Conservation (phyloP, 2,113 vertebrate species). For the Copsychus sechellarum region DNA sequence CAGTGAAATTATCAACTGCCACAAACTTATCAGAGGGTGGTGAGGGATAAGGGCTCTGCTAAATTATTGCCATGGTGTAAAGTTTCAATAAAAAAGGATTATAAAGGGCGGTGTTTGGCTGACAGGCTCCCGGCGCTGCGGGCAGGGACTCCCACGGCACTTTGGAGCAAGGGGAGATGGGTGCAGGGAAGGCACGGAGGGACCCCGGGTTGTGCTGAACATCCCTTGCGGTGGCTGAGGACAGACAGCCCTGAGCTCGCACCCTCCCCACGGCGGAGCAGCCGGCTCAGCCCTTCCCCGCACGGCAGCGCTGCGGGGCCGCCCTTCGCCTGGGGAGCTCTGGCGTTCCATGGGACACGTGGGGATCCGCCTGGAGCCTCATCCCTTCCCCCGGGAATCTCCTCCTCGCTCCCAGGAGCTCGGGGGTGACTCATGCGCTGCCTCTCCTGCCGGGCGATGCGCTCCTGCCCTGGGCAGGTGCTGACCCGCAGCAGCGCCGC, state of each 20-base stretch:
- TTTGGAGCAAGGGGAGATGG: background rate
- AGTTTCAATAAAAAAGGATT: background rate
- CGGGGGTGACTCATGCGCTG: background rate
- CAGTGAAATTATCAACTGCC: background rate
- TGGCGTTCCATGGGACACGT: background rate
- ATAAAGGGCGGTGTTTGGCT: background rate
- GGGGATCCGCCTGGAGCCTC: background rate
- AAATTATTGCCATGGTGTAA: background rate
- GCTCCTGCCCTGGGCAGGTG: background rate
- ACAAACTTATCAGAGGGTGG: background rate
- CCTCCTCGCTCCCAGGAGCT: constrained; percentile 30
- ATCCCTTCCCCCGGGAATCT: constrained; percentile 43
- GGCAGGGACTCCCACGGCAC: background rate
- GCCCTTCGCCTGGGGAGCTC: background rate
- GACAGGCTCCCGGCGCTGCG: fast-evolving
- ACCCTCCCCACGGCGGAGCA: background rate
- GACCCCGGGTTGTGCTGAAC: background rate
- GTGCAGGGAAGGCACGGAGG: background rate
- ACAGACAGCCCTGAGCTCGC: background rate
- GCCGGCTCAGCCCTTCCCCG: background rate
- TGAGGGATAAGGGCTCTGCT: background rate
- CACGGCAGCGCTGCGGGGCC: background rate
- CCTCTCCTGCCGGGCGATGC: background rate
- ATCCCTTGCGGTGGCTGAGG: background rate
- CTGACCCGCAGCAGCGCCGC: background rate